Evolutionary conservation across 2,888 invertebrate genomes (phyloP).

Genomic region (Dermolepida albohirtum): DNA sequence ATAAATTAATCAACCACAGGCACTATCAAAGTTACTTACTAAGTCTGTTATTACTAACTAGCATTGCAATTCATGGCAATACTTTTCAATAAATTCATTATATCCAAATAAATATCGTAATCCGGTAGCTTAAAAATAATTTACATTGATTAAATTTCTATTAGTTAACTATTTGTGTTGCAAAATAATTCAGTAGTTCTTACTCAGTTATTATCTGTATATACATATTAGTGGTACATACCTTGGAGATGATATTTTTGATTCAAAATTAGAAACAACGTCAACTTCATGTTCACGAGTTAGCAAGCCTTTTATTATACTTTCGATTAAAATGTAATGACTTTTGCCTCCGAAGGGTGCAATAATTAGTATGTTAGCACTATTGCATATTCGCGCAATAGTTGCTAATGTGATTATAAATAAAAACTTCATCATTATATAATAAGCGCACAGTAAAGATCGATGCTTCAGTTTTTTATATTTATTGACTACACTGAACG

Average conservation of each 20-base stretch:
- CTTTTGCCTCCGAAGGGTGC: conserved; percentile 68
- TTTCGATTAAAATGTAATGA: conserved; percentile 68
- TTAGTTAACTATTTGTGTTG: too few species aligned
- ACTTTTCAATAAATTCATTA: too few species aligned
- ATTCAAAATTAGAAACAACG: conserved; percentile 68
- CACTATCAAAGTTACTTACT: too few species aligned
- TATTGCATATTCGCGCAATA: background rate
- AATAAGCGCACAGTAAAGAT: background rate
- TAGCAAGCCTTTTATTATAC: conserved; percentile 66
- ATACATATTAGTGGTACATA: conserved; percentile 5
- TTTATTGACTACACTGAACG: too few species aligned
- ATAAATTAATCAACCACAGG: too few species aligned
- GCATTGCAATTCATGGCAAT: too few species aligned
- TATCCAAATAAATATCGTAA: too few species aligned
- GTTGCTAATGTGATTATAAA: background rate
- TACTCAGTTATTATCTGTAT: too few species aligned
- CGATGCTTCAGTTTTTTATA: background rate
- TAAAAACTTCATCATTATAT: conserved; percentile 5
- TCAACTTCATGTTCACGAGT: conserved; percentile 68
- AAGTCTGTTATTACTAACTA: too few species aligned
- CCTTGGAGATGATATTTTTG: conserved; percentile 56
- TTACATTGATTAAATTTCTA: too few species aligned
- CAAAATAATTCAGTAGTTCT: too few species aligned
- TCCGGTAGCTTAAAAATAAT: too few species aligned
- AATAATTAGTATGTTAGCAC: conserved; percentile 65